Conservation (phyloP, 2,888 invertebrate species). For the Leptura quadrifasciata region DNA sequence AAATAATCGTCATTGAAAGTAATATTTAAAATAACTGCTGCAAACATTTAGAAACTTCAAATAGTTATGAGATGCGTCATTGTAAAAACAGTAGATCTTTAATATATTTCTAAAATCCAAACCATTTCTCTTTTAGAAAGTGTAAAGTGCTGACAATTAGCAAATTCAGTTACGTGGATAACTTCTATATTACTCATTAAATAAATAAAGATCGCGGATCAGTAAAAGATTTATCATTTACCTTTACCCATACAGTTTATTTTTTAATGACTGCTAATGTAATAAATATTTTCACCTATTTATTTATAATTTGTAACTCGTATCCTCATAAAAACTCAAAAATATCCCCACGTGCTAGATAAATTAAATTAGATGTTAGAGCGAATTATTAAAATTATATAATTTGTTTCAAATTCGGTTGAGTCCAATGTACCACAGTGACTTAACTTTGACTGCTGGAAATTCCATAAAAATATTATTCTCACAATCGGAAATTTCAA, state of each 20-base stretch:
- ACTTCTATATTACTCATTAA: constrained; percentile 15
- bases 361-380: neutral
- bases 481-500: too few species aligned
- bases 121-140: constrained; percentile 17
- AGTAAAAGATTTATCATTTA: neutral
- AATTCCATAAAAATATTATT: too few species aligned
- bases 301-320: neutral
- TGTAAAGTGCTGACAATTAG: neutral
- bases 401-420: too few species aligned
- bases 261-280: neutral
- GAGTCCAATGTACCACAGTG: too few species aligned
- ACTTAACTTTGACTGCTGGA: too few species aligned
- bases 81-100: neutral
- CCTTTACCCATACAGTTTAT: neutral
- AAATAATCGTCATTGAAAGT: neutral
- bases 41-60: neutral
- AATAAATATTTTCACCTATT: neutral
- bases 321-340: neutral
- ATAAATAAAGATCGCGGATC: constrained; percentile 5
- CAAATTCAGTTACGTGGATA: neutral
- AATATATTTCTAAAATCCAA: neutral
- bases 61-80: neutral
- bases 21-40: neutral
- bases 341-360: neutral
- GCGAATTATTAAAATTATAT: too few species aligned